Evolutionary conservation across 1,140 invertebrate genomes (phyloP).

Genomic region (Anoplophora glabripennis): DNA sequence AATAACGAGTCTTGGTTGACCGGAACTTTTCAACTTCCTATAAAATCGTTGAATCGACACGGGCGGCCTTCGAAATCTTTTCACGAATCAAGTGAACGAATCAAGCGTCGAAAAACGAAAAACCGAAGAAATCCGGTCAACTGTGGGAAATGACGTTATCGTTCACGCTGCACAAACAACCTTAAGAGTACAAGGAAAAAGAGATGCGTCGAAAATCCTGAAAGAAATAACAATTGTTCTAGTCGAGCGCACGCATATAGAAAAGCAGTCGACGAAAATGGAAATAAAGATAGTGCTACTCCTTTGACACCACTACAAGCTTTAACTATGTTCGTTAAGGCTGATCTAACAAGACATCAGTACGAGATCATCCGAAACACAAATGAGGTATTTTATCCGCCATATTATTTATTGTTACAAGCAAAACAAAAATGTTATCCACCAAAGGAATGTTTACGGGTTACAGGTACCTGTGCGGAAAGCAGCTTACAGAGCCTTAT

Average conservation of each 20-base stretch:
- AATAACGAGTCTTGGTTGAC: too few relatives aligned
- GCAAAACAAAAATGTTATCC: constrained; percentile 41
- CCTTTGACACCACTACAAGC: constrained; percentile 31
- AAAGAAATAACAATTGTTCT: constrained; percentile 9
- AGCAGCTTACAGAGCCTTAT: constrained; percentile 40
- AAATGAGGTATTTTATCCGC: constrained; percentile 35
- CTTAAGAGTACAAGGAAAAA: constrained; percentile 8
- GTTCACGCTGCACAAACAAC: too few relatives aligned
- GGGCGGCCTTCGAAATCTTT: constrained; percentile 5
- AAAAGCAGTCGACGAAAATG: constrained; percentile 11
- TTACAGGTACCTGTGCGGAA: constrained; percentile 39
- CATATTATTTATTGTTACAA: constrained; percentile 36
- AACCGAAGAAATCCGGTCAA: constrained; percentile 10
- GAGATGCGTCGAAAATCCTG: constrained; percentile 10
- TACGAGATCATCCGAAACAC: constrained; percentile 35
- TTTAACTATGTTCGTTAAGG: constrained; percentile 38
- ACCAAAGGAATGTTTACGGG: constrained; percentile 20
- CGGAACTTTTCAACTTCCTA: too few relatives aligned
- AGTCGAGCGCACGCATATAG: not conserved
- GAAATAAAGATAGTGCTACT: too few relatives aligned
- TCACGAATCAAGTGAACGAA: constrained; percentile 7
- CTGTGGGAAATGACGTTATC: too few relatives aligned
- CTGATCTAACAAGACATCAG: constrained; percentile 33
- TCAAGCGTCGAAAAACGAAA: constrained; percentile 9
- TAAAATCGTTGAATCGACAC: not conserved